These are phyloP conservation scores for Urocolius indicus DNA, from an alignment of 2,113 vertebrate species.

Conservation along the genomic window DNA sequence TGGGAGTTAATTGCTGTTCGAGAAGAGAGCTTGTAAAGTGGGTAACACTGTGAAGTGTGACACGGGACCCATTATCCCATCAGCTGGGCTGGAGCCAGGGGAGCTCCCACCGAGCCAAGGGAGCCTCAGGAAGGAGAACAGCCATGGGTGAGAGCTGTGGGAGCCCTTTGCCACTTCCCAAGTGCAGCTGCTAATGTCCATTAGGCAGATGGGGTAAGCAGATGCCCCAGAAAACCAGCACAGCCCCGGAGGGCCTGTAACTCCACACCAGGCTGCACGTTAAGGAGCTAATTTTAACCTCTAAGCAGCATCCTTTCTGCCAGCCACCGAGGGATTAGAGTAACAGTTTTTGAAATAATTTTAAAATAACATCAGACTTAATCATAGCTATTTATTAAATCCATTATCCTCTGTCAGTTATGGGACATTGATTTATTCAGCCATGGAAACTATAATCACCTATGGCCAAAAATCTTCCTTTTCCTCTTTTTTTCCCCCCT, in stretches of 20 bases:
- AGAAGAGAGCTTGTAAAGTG: background rate
- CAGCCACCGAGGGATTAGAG: constrained; percentile 29
- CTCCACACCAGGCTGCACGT: constrained; percentile 22
- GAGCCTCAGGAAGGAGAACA: background rate
- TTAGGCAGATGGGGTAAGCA: background rate
- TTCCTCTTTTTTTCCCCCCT: background rate
- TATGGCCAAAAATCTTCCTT: background rate
- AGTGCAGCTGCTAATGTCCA: background rate
- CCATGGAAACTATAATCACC: constrained; percentile 8
- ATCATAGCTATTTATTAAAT: constrained; percentile 59
- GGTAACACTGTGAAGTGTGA: background rate
- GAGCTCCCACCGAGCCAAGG: background rate
- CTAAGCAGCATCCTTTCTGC: constrained; percentile 30
- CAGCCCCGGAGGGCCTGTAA: background rate
- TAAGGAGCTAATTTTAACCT: constrained; percentile 56
- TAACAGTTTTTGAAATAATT: constrained; percentile 42
- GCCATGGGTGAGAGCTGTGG: fast-evolving
- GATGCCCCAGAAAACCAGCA: constrained; percentile 2
- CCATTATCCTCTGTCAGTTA: constrained; percentile 49
- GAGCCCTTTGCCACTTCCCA: background rate
- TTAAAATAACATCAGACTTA: constrained; percentile 64
- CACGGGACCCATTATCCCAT: background rate
- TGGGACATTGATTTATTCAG: constrained; percentile 15
- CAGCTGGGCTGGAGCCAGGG: background rate
- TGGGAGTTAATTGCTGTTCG: background rate